Conservation (phyloP, 2,888 invertebrate genomes). For the Zygaena filipendulae region DNA sequence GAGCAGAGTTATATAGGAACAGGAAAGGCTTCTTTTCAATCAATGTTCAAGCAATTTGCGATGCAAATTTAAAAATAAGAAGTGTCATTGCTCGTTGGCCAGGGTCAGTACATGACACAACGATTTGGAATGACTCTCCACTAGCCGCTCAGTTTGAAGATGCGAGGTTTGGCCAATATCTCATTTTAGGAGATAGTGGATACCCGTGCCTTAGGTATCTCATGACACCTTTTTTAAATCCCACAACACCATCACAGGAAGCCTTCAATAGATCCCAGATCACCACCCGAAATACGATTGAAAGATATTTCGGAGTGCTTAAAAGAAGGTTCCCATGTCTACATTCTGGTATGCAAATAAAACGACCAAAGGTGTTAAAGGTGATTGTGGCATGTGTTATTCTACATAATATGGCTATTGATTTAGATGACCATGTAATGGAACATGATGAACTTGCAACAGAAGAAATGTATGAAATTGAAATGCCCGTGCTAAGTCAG, state of each 20-base stretch:
- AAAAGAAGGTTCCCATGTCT: constrained; percentile 1
- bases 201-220: constrained; percentile 6
- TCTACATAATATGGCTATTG: background rate
- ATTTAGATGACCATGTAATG: too few species aligned
- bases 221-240: constrained; percentile 4
- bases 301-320: constrained; percentile 5
- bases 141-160: constrained; percentile 4
- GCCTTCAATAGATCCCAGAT: constrained; percentile 7
- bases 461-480: too few species aligned
- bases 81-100: constrained; percentile 18
- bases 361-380: background rate
- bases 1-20: constrained; percentile 13
- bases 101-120: constrained; percentile 13
- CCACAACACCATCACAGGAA: constrained; percentile 2
- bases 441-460: too few species aligned
- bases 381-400: background rate
- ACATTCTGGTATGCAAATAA: background rate
- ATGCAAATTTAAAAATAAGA: constrained; percentile 13
- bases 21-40: constrained; percentile 11
- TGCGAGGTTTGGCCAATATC: background rate
- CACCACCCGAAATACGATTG: constrained; percentile 3
- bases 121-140: constrained; percentile 2
- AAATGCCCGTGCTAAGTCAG: too few species aligned
- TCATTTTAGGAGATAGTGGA: constrained; percentile 9
- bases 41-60: constrained; percentile 16